Evolutionary conservation across 2,888 invertebrate species (phyloP), one percentile per base, ranked within the genome.

Genomic region (Drosophila pseudotalamancana): DNA sequence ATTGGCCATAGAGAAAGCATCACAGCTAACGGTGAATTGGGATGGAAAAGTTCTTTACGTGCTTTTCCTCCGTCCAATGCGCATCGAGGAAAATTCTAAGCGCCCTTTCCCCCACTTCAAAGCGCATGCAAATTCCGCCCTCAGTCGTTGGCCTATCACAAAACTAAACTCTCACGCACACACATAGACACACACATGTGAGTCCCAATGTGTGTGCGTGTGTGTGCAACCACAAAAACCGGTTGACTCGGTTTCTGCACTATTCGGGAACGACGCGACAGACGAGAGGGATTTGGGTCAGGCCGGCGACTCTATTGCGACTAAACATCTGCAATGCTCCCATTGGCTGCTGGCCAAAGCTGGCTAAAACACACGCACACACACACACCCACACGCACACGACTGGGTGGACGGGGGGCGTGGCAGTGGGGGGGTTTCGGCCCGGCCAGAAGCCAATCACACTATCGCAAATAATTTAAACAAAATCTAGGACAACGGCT

Each of bases 401-500:
- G 42, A 61, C 63, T 12, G 27, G 27, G 11, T 27, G 9, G 1
- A 11, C 11, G 27, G 2, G 46, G 0, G 31, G 11, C 29, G 45
- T 14, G 37, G 51, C 19, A 19, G 39, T n/a, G 49, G 55, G 32
- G 35, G 39, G 29, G 48, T 31, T 21, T 57, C 68, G 72, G 72
- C 48, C 55, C 54, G 62, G 69, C 80, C 84, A 84, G 88, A 91
- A 88, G 90, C 90, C 90, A 90, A 90, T 90, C 91, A 91, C 90
- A 90, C 90, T 90, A 90, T 90, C 90, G 90, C 89, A 90, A 89
- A 90, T 88, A 88, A 87, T 90, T 90, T 88, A 89, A 90, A 90
- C 90, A 91, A 90, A n/a, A 90, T 88, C 90, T 91, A 90, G 90
- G 90, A 89, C 91, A 90, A 73, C 83, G 56, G 23, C 43, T 18